Evolutionary conservation across 2,113 vertebrate genomes (phyloP), one percentile per base, ranked within the genome.

Genomic region (Morphnarchus princeps): DNA sequence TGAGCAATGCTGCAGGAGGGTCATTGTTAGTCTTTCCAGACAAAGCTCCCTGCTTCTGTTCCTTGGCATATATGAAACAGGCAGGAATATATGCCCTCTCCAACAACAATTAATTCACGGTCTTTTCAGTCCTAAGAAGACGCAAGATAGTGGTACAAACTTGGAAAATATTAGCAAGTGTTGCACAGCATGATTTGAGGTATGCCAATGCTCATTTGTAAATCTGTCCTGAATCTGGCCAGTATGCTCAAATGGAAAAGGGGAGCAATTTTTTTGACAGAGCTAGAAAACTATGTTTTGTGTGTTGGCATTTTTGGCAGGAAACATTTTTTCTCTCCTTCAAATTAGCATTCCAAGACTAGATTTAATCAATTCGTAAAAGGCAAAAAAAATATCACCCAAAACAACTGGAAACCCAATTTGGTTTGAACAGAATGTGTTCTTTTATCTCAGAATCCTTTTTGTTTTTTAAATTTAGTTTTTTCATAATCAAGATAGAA

Each of bases 1-100:
- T 0, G 0, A 73, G 38, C 2, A 2, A 10, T 62, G 34, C 45
- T 74, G 4, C 61, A 47, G n/a, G 19, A 81, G 13, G 3, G 10
- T 73, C 55, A 25, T 36, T 43, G 21, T 91, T 77, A 5, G 1
- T 45, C 26, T 61, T 89, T 43, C 18, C 43, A 80, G 57, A 36
- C 43, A 67, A 69, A 71, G 32, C 24, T 80, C 58, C 8, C 9
- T 4, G 6, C 38, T 90, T 91, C 50, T 73, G 18, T 71, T 92
- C 28, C 9, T 80, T 80, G 43, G 32, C 22, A 6, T 52, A 11
- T 62, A 25, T 61, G 49, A 83, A 83, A 62, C 16, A 70, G 22
- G 57, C 26, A 85, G 45, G 50, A 85, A 38, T 49, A 15, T 28
- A 16, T 31, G 34, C 21, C 34, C 17, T 81, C 36, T 81, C 42